Conservation (phyloP, 2,797 vertebrate genomes). For the Gallinago nigripennis region DNA sequence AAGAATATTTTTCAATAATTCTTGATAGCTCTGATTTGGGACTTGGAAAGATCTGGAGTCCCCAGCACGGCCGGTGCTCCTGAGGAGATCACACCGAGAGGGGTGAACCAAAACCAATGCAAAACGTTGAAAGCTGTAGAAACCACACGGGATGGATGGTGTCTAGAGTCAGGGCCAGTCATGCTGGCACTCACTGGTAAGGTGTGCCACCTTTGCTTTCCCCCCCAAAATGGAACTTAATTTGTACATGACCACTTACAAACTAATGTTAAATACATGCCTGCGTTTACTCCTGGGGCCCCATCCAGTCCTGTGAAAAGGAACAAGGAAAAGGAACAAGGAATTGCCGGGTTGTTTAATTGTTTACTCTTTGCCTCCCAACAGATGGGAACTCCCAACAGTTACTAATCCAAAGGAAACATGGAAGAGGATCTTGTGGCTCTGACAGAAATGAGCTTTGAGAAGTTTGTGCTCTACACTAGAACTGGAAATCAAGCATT, state of each 20-base stretch:
- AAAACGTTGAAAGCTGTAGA: neutral
- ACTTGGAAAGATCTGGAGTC: neutral
- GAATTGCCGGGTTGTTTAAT: conserved; percentile 45
- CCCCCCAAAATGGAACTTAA: neutral
- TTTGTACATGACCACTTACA: neutral
- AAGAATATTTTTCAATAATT: neutral
- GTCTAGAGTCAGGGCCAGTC: neutral
- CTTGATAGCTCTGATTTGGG: neutral
- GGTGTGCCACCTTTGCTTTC: neutral
- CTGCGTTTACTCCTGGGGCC: neutral
- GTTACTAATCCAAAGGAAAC: conserved; percentile 37
- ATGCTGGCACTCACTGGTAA: neutral
- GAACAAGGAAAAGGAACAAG: neutral
- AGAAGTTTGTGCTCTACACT: neutral
- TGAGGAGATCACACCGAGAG: neutral
- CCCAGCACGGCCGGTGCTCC: neutral
- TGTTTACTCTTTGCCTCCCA: conserved; percentile 48
- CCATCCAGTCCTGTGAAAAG: neutral
- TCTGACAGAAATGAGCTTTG: neutral
- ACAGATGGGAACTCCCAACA: conserved; percentile 50
- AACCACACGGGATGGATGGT: neutral
- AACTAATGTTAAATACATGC: neutral
- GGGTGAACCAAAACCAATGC: neutral
- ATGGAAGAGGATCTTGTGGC: neutral
- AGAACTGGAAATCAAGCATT: neutral